A percentile compares a stretch with the other conserved stretches of the same genome.
Conservation (phyloP, 1,140 invertebrate genomes). For the Drosophila kikkawai region DNA sequence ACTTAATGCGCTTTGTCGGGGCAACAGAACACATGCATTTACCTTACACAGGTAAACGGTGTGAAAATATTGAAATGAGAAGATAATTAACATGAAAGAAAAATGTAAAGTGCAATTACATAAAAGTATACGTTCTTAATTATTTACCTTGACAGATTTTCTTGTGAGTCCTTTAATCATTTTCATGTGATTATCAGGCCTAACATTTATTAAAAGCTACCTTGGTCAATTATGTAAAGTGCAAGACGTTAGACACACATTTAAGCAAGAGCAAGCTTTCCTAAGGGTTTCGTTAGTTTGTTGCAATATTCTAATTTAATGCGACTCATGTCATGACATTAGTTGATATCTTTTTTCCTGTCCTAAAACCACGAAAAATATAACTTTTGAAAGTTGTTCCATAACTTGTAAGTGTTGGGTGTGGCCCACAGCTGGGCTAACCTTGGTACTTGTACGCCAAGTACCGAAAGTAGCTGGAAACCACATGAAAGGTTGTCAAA, state of each 20-base stretch:
- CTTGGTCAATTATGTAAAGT: background rate
- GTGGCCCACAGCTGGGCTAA: conserved; percentile 18
- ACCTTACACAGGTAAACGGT: background rate
- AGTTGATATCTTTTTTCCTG: conserved; percentile 27
- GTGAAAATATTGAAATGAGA: conserved; percentile 45
- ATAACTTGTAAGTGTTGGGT: background rate
- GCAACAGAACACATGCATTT: conserved; percentile 25
- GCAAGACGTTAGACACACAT: conserved; percentile 8
- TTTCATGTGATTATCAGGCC: background rate
- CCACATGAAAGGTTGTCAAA: conserved; percentile 74
- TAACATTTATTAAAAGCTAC: background rate
- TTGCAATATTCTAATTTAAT: conserved; percentile 51
- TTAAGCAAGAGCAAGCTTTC: conserved; percentile 22
- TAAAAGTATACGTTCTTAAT: background rate
- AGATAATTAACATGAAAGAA: conserved; percentile 4
- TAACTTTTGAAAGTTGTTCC: conserved; percentile 28
- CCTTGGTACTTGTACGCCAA: background rate
- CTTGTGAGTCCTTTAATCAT: background rate
- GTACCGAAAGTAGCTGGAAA: conserved; percentile 35
- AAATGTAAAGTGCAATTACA: background rate
- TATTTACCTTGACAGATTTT: background rate
- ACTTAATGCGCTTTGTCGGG: conserved; percentile 71
- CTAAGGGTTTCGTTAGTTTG: conserved; percentile 38
- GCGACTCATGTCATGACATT: conserved; percentile 45
- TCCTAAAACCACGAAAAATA: conserved; percentile 16